phyloP scores from a whole-genome alignment of 1,140 invertebrate species.

The Cardiocondyla obscurior region DNA sequence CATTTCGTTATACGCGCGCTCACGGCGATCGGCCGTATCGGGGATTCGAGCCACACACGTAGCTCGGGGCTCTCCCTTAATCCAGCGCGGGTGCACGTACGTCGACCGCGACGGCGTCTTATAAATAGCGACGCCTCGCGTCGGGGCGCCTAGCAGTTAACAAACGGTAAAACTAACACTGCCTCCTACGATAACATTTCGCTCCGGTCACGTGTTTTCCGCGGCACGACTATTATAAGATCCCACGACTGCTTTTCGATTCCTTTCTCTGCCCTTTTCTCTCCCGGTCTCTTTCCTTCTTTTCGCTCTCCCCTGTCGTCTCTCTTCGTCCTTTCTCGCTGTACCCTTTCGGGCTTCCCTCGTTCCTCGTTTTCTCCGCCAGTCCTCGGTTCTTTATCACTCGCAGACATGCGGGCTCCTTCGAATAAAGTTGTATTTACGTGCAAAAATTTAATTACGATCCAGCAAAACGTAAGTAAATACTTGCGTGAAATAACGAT shows the following conservation, averaged over 20 bases:
- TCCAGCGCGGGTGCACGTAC: slow-evolving; percentile 61
- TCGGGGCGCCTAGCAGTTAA: slow-evolving; percentile 75
- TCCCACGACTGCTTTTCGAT: slow-evolving; percentile 64
- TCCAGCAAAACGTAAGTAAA: neutral
- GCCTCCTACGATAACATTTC: slow-evolving; percentile 82
- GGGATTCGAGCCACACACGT: slow-evolving; percentile 75
- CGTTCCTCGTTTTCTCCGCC: neutral
- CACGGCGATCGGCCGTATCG: slow-evolving; percentile 65
- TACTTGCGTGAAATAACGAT: neutral
- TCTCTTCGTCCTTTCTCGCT: no score
- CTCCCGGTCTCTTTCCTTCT: neutral
- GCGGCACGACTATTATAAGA: slow-evolving; percentile 78
- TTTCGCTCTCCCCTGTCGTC: neutral
- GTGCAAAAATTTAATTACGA: neutral
- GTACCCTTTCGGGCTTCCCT: neutral
- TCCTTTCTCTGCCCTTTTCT: slow-evolving; percentile 2
- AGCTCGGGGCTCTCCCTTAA: slow-evolving; percentile 42
- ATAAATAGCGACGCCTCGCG: slow-evolving; percentile 76
- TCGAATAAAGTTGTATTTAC: neutral
- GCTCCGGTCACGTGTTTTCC: slow-evolving; percentile 78
- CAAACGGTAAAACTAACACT: slow-evolving; percentile 82
- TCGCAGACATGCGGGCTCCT: neutral
- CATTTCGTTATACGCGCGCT: slow-evolving; percentile 52
- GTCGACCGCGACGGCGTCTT: slow-evolving; percentile 65
- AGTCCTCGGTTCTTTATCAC: no score